phyloP scores from a whole-genome alignment of 2,113 vertebrate species.

The Cyphomyrus discorhynchus region DNA sequence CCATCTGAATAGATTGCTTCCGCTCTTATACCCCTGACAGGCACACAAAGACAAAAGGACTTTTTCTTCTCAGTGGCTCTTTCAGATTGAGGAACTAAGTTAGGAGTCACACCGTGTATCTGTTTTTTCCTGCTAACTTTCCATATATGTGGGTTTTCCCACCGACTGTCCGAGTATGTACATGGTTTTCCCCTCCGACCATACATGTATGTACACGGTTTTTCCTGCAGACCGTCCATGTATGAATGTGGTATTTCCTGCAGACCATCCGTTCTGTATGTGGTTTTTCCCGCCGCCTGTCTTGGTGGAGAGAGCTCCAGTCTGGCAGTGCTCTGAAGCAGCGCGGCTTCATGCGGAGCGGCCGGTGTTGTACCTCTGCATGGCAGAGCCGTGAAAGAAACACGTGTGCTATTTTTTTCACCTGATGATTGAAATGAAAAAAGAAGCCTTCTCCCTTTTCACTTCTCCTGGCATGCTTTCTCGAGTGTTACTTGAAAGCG shows the following conservation, averaged over 20 bases:
- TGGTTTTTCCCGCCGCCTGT: background rate
- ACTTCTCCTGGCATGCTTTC: background rate
- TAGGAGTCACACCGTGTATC: background rate
- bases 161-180: background rate
- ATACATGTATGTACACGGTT: no score
- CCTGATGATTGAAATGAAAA: background rate
- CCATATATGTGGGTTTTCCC: background rate
- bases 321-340: background rate
- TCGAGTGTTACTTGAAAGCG: background rate
- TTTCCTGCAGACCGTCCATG: no score
- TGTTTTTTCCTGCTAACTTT: background rate
- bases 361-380: background rate
- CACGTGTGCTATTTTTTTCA: background rate
- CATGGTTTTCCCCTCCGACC: no score
- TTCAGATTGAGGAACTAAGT: background rate
- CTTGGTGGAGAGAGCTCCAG: background rate
- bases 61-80: background rate
- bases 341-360: background rate
- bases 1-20: background rate
- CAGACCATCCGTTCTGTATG: background rate
- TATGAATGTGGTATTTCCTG: no score
- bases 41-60: background rate
- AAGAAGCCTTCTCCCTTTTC: background rate
- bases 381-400: background rate
- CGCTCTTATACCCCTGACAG: background rate